Evolutionary conservation across 1,140 invertebrate species (phyloP).

Genomic region (Grapholita molesta): DNA sequence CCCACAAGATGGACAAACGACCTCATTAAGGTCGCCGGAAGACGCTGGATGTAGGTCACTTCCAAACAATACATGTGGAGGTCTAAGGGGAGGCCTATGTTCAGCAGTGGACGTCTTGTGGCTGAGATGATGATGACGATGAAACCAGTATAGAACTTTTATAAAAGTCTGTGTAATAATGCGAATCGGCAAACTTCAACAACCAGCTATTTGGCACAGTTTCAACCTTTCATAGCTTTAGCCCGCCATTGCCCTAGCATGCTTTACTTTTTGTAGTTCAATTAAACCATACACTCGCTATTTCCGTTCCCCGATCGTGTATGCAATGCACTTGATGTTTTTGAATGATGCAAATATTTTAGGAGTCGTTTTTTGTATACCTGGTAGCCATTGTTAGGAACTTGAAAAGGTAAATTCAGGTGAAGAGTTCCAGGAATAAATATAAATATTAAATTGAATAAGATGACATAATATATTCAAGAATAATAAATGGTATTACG

Average conservation of each 20-base stretch:
- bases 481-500: too few relatives aligned
- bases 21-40: too few relatives aligned
- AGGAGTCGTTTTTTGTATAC: slow-evolving; percentile 30
- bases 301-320: slow-evolving; percentile 43
- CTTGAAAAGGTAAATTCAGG: background rate
- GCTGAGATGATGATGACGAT: too few relatives aligned
- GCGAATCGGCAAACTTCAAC: slow-evolving; percentile 47
- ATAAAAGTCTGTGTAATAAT: slow-evolving; percentile 40
- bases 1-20: too few relatives aligned
- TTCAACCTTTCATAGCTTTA: slow-evolving; percentile 42
- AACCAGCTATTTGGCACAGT: slow-evolving; percentile 49
- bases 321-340: slow-evolving; percentile 45
- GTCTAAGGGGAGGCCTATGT: too few relatives aligned
- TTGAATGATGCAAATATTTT: slow-evolving; percentile 36
- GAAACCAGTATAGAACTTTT: slow-evolving; percentile 21
- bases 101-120: too few relatives aligned
- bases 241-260: slow-evolving; percentile 27
- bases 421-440: too few relatives aligned
- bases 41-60: too few relatives aligned
- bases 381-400: background rate
- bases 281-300: slow-evolving; percentile 47
- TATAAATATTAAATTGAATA: too few relatives aligned
- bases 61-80: too few relatives aligned
- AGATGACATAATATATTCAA: too few relatives aligned
- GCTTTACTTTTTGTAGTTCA: slow-evolving; percentile 42